phyloP scores from a whole-genome alignment of 1,140 invertebrate species.

The Drosophila aff. region DNA sequence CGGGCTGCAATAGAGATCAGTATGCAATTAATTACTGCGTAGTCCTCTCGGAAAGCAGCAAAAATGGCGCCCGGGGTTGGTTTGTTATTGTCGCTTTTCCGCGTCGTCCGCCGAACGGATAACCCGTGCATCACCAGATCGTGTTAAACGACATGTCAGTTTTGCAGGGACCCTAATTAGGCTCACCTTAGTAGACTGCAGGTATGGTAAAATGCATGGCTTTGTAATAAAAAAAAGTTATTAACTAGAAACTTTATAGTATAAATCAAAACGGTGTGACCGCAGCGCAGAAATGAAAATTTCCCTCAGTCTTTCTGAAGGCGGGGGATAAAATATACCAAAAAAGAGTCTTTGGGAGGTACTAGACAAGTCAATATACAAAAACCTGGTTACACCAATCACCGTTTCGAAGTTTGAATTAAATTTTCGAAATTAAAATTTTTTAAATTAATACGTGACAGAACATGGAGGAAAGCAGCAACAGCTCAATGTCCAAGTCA shows the following conservation, averaged over 20 bases:
- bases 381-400: neutral
- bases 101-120: neutral
- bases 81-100: constrained; percentile 29
- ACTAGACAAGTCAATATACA: neutral
- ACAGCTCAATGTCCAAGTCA: too few species aligned
- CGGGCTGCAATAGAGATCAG: neutral
- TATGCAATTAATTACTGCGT: constrained; percentile 39
- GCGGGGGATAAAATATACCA: neutral
- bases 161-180: neutral
- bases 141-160: neutral
- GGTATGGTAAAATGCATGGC: neutral
- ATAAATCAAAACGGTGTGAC: constrained; percentile 3
- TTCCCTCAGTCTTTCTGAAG: too few species aligned
- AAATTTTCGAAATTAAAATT: too few species aligned
- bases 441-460: too few species aligned
- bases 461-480: too few species aligned
- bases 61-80: constrained; percentile 70
- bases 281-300: neutral
- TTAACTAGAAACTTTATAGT: constrained; percentile 12
- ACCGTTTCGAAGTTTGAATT: too few species aligned
- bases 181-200: constrained; percentile 1
- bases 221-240: constrained; percentile 10
- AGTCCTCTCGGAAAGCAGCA: constrained; percentile 46
- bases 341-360: neutral
- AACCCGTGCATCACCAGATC: neutral